Evolutionary conservation across 2,888 invertebrate genomes (phyloP), one percentile per base, ranked within the genome.

Genomic region (Aleiodes testaceus): DNA sequence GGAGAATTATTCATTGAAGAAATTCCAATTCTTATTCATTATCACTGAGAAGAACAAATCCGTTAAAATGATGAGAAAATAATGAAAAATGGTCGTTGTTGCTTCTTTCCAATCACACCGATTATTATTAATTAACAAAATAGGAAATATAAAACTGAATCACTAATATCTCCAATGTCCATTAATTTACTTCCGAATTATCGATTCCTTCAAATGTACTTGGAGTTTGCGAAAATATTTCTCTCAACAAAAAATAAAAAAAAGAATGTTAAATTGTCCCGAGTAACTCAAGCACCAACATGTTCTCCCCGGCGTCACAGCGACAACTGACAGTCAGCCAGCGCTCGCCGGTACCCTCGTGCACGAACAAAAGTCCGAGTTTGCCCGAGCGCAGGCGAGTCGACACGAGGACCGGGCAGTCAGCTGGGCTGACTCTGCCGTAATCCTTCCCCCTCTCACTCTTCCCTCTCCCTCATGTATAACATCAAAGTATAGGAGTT

Each of bases 351-450:
- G 83, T 79, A 79, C 77, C 82, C 83, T 84, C 82, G 81, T 82
- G 82, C 81, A 79, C 78, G 69, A 80, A 84, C 84, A 85, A 84
- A 84, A 84, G 79, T 84, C 82, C 84, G 84, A 84, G 61, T 36
- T 22, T 14, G 9, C 47, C 74, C 84, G 84, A 83, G 9, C 3
- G 0, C 3, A 0, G 0, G 12, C 84, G 84, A 74, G 66, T 26
- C 55, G 52, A 22, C 3, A 78, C 84, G 84, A 84, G 69, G 69
- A 72, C 73, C 72, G 73, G 77, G 78, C 80, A 81, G 82, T 84
- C 84, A 84, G 84, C 84, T 83, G 82, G 82, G 79, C 26, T 14
- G 5, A 76, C 68, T 44, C 44, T 44, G 55, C 61, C 69, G 44
- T 69, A 53, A 30, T 11, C 7, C 22, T 42, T 36, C 0, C 18